These are phyloP conservation scores for Labroides dimidiatus DNA, from an alignment of 2,797 vertebrate genomes.

Conservation along the genomic window DNA sequence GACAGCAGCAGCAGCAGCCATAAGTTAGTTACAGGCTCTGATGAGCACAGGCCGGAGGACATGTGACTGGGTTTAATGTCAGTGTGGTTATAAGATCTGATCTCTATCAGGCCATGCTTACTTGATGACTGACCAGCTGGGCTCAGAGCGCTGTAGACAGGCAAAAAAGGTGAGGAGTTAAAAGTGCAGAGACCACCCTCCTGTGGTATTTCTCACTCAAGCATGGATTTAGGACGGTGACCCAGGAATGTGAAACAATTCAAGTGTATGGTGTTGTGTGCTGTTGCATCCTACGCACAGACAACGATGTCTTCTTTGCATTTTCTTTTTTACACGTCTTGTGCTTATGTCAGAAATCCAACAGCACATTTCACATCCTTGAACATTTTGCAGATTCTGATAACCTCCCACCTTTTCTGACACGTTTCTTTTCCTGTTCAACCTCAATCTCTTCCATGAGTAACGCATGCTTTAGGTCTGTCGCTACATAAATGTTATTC, in stretches of 20 bases:
- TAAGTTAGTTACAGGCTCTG: slow-evolving; percentile 66
- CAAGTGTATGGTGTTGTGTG: slow-evolving; percentile 47
- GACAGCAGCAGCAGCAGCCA: slow-evolving; percentile 46
- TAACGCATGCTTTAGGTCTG: background rate
- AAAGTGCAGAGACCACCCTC: slow-evolving; percentile 76
- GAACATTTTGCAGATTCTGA: background rate
- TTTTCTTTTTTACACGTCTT: slow-evolving; percentile 66
- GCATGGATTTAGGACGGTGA: slow-evolving; percentile 60
- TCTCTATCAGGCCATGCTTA: slow-evolving; percentile 67
- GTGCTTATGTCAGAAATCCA: background rate
- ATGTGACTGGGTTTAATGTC: slow-evolving; percentile 83
- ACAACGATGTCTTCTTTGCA: slow-evolving; percentile 43
- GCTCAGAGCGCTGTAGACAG: slow-evolving; percentile 40
- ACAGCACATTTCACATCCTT: too few species aligned
- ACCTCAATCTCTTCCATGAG: background rate
- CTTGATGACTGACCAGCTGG: slow-evolving; percentile 68
- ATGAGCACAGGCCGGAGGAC: slow-evolving; percentile 46
- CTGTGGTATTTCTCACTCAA: slow-evolving; percentile 78
- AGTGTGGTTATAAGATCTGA: slow-evolving; percentile 77
- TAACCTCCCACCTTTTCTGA: background rate
- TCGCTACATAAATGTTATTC: slow-evolving; percentile 30
- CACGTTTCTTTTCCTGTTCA: background rate
- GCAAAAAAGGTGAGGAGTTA: slow-evolving; percentile 64
- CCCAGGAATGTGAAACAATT: slow-evolving; percentile 73
- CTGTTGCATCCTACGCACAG: slow-evolving; percentile 35